phyloP scores from a whole-genome alignment of 35 echinoderm and acorn worm species.

The Anneissia japonica region DNA sequence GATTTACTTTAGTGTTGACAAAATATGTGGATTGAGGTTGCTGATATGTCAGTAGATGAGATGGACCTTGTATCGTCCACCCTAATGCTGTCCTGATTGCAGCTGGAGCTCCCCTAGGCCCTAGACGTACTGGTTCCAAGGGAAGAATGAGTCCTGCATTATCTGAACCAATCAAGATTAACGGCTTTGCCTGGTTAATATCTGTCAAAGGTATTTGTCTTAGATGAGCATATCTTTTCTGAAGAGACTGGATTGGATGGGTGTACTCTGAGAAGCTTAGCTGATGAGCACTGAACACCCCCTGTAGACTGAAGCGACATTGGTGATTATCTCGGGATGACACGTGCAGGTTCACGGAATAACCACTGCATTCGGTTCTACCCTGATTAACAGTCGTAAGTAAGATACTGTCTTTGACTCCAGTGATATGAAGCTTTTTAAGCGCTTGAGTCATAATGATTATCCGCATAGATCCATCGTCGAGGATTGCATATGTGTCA shows the following conservation, averaged over 20 bases:
- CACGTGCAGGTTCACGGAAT: background rate
- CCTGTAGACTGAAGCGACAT: background rate
- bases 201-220: background rate
- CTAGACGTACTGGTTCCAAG: background rate
- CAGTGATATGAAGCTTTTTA: background rate
- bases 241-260: background rate
- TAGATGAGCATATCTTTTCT: background rate
- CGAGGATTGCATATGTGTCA: conserved; percentile 10
- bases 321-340: background rate
- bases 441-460: conserved; percentile 12
- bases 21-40: background rate
- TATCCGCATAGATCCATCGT: conserved; percentile 31
- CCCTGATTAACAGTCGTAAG: conserved; percentile 12
- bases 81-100: background rate
- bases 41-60: background rate
- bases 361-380: background rate
- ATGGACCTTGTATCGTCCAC: conserved; percentile 10
- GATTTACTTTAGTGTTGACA: background rate
- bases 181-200: background rate
- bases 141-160: conserved; percentile 10
- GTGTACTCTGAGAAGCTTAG: conserved; percentile 7
- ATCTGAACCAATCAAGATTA: conserved; percentile 23
- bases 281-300: background rate
- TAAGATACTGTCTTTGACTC: background rate
- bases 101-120: background rate